Base-by-base conservation (phyloP, 2,888 invertebrate genomes). In the Aporophyla lueneburgensis region DNA sequence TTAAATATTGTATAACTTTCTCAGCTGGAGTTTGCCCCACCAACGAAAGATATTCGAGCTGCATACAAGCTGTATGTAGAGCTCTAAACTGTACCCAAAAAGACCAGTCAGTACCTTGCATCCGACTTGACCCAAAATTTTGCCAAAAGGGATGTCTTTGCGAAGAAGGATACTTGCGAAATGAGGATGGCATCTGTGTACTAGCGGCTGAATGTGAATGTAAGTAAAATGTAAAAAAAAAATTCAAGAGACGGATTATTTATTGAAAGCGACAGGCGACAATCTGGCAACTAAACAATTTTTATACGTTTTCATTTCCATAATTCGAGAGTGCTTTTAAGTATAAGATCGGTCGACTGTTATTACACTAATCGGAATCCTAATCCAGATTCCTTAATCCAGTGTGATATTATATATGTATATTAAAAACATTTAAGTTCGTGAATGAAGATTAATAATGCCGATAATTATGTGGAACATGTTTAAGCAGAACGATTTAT, bases 1-100 rank as follows among this genome's bases (percentile, higher is more conserved):
- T 27, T 27, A 27, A 9, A 6, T 9, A 16, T 33, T 73, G 2
- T 65, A 4, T 51, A 51, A 33, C 19, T 43, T 59, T 84, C 73
- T 2, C 67, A 90, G 90, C 87, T 63, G 76, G 33, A 73, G 80
- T 80, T 40, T 76, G 76, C 19, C 76, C 46, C 9, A 21, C 9
- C 0, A 84, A 91, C 14, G 90, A 91, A 83, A 76, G 68, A 46
- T 88, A 83, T 74, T 87, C 87, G 0, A 54, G 16, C 49, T 91
- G 91, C 68, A 79, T 74, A 24, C 84, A 89, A 83, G 82, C 68
- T 7, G 73, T 83, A 70, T 90, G 91, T 54, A 78, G 86, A 78
- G 80, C 87, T 33, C 74, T 84, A n/a, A 79, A 85, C 56, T 90
- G 91, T 65, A 68, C 78, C 6, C 84, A 89, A 58, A 78, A 74